Evolutionary conservation across 2,797 vertebrate species (phyloP), one percentile per base, ranked within the genome.

Genomic region (Percopsis omiscomaycus): DNA sequence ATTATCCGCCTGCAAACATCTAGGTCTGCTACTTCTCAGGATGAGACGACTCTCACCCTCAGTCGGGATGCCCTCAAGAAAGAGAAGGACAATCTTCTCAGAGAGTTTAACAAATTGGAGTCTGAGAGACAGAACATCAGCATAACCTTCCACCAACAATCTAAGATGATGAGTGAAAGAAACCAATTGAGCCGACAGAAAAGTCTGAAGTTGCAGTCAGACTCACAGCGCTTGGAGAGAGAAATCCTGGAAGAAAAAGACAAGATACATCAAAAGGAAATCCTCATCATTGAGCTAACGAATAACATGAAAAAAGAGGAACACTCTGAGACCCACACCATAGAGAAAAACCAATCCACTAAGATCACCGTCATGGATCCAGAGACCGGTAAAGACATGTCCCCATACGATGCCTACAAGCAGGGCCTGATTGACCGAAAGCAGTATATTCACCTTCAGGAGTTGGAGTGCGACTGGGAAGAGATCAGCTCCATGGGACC

Each of bases 401-500:
- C 96, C 59, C 95, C 98, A 0, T 98, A 97, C 0, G 96, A 99
- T 2, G 97, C 98, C 61, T 99, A 96, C 45, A 52, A 93, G 51
- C 85, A 90, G 73, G 96, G 96, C 11, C 81, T 98, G 59, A 95
- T 99, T 55, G 94, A 96, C 68, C 91, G 95, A 5, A 80, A 86
- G 45, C 93, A 98, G 71, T 99, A 98, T 73, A 93, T 98, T 53
- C 93, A 96, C 46, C 86, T 99, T 65, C 94, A 96, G 27, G 93
- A 95, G 75, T 86, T 98, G 22, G 96, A 99, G 70, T 98, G 97
- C 1, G 95, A 97, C 87, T 99, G 98, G 95, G 96, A 98, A 82
- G 94, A 96, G 85, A 82, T 98, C 50, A 95, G 94, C 50, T 96
- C 93, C 14, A 84, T 79, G 0, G 94, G 94, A 1, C 92, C 93